Percentiles rank a stretch among this genome's conserved stretches.
These are phyloP conservation scores for Bucco capensis DNA, from an alignment of 2,113 vertebrate genomes.

Conservation along the genomic window DNA sequence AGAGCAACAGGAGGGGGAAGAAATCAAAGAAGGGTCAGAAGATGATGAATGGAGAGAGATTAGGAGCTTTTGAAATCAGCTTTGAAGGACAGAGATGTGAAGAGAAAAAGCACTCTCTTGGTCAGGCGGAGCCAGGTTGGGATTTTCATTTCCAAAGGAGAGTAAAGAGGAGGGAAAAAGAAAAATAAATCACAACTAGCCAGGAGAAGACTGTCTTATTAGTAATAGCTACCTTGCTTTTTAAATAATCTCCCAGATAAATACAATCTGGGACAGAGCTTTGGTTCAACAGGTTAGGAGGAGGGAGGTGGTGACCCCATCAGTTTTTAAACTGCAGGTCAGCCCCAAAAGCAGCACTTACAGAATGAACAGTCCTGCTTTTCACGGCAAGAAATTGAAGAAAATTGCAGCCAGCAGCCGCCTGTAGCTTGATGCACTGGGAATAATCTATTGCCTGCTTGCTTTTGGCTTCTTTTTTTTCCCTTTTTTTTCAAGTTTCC, in stretches of 20 bases:
- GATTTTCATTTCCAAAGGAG: conserved; percentile 19
- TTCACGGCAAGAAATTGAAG: conserved; percentile 70
- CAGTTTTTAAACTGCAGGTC: conserved; percentile 70
- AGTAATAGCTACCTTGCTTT: conserved; percentile 45
- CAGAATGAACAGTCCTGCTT: conserved; percentile 68
- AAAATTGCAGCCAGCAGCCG: conserved; percentile 69
- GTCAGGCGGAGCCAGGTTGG: not conserved
- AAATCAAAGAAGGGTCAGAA: not conserved
- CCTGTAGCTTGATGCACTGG: conserved; percentile 58
- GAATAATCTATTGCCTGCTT: conserved; percentile 65
- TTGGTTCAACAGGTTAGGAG: conserved; percentile 55
- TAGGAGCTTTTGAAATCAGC: not conserved
- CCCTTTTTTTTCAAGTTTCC: not conserved
- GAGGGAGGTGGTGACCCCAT: conserved; percentile 59
- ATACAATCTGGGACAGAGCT: not conserved
- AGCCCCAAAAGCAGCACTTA: conserved; percentile 69
- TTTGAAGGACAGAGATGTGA: not conserved
- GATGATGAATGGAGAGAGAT: not conserved
- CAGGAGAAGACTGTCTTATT: not conserved
- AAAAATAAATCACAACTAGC: not conserved
- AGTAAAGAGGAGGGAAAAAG: not conserved
- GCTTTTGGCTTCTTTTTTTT: not conserved
- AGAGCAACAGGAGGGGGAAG: not conserved
- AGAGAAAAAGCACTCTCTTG: not conserved
- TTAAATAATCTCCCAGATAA: conserved; percentile 14